A percentile compares a stretch with the other conserved stretches of the same genome.
These are phyloP conservation scores for Steinernema khuongi DNA, from an alignment of 1,140 invertebrate genomes.

Conservation along the genomic window DNA sequence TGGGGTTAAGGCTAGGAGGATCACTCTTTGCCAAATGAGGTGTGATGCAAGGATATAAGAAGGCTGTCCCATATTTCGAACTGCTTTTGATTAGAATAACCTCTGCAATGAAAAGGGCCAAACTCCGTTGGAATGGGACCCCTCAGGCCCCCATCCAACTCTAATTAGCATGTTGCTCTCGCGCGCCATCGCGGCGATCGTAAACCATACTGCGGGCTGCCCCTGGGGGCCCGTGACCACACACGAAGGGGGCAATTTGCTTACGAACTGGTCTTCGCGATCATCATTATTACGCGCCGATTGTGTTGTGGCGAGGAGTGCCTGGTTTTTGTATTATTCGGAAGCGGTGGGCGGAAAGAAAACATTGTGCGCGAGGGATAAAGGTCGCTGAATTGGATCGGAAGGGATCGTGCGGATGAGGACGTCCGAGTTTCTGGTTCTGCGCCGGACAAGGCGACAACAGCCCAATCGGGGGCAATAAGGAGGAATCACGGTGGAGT, in stretches of 20 bases:
- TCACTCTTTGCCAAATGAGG: no score
- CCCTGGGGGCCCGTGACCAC: neutral
- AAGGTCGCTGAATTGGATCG: slow-evolving; percentile 9
- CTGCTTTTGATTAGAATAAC: no score
- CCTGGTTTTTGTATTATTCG: neutral
- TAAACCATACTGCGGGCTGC: neutral
- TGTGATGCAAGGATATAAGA: no score
- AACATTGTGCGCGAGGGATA: slow-evolving; percentile 8
- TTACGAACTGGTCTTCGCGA: neutral
- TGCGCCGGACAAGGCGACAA: neutral
- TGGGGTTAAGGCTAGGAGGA: no score
- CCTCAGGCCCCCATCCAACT: neutral
- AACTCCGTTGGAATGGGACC: neutral
- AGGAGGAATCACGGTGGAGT: neutral
- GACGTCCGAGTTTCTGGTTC: neutral
- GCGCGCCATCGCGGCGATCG: neutral
- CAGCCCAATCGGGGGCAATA: neutral
- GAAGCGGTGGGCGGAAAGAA: slow-evolving; percentile 9
- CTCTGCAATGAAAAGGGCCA: no score
- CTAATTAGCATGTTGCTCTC: slow-evolving; percentile 13
- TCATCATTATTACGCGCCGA: neutral
- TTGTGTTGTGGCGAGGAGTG: neutral
- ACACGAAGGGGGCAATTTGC: neutral
- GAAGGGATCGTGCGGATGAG: neutral
- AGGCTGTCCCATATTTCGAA: no score